A percentile compares a stretch with the other conserved stretches of the same genome.
These are phyloP conservation scores for Gallinago solitaria DNA, from an alignment of 2,797 vertebrate genomes.

Conservation along the genomic window DNA sequence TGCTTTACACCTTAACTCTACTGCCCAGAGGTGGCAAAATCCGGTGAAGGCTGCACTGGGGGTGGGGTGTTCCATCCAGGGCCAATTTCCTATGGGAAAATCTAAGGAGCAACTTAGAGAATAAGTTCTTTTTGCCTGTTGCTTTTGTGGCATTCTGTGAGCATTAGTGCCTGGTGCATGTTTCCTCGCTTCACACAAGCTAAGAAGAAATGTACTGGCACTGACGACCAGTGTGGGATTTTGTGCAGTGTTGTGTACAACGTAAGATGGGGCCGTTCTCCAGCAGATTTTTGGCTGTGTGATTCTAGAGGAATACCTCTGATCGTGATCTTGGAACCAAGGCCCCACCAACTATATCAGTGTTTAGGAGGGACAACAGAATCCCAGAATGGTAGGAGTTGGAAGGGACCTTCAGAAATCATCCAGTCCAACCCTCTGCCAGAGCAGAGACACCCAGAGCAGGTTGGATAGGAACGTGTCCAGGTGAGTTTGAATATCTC, in stretches of 20 bases:
- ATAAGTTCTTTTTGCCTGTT: background rate
- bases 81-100: background rate
- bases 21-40: background rate
- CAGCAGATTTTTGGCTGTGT: background rate
- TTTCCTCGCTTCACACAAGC: rapidly evolving
- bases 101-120: background rate
- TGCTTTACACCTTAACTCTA: background rate
- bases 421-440: too few relatives aligned
- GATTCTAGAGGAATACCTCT: background rate
- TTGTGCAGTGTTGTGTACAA: rapidly evolving
- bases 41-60: background rate
- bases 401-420: too few relatives aligned
- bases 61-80: background rate
- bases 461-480: too few relatives aligned
- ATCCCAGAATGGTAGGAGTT: too few relatives aligned
- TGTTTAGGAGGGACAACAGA: background rate
- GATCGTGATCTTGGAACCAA: background rate
- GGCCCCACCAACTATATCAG: background rate
- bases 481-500: too few relatives aligned
- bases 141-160: background rate
- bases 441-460: too few relatives aligned
- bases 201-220: background rate
- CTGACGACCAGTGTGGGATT: rapidly evolving
- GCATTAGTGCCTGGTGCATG: background rate
- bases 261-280: rapidly evolving